A percentile compares a stretch with the other conserved stretches of the same genome.
These are phyloP conservation scores for Drosophila lacertosa DNA, from an alignment of 1,140 invertebrate species.

Conservation along the genomic window DNA sequence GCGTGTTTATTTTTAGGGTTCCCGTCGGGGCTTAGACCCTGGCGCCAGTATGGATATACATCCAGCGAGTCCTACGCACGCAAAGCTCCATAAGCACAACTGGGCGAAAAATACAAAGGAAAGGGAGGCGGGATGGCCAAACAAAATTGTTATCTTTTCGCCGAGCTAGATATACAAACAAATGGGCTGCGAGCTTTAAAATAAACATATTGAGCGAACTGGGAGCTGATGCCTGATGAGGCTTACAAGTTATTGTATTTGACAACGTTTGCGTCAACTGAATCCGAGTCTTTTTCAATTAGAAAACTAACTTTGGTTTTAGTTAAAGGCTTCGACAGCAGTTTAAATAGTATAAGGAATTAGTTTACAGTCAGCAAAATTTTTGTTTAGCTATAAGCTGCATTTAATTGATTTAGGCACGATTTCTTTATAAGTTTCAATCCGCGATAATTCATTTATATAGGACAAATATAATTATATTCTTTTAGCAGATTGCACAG, in stretches of 20 bases:
- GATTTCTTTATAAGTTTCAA: too few species aligned
- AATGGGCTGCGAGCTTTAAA: slow-evolving; percentile 13
- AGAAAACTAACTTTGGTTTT: not conserved
- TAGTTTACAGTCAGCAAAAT: too few species aligned
- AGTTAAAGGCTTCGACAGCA: too few species aligned
- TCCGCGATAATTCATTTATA: too few species aligned
- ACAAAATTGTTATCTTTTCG: slow-evolving; percentile 14
- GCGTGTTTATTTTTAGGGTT: slow-evolving; percentile 65
- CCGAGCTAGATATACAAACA: slow-evolving; percentile 9
- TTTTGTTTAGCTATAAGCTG: too few species aligned
- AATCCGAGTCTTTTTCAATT: not conserved
- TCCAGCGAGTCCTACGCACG: slow-evolving; percentile 21
- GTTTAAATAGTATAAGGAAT: too few species aligned
- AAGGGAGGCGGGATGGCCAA: not conserved
- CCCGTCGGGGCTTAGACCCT: slow-evolving; percentile 42
- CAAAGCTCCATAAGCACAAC: slow-evolving; percentile 6
- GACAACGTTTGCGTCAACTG: not conserved
- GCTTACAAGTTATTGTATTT: not conserved
- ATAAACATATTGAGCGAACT: not conserved
- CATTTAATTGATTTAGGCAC: too few species aligned
- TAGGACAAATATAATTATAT: too few species aligned
- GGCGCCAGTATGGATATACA: slow-evolving; percentile 51
- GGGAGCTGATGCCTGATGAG: not conserved
- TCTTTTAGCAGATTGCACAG: too few species aligned
- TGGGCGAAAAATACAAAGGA: not conserved